phyloP scores from a whole-genome alignment of 2,888 invertebrate species.

The Carpatolechia fugitivella region DNA sequence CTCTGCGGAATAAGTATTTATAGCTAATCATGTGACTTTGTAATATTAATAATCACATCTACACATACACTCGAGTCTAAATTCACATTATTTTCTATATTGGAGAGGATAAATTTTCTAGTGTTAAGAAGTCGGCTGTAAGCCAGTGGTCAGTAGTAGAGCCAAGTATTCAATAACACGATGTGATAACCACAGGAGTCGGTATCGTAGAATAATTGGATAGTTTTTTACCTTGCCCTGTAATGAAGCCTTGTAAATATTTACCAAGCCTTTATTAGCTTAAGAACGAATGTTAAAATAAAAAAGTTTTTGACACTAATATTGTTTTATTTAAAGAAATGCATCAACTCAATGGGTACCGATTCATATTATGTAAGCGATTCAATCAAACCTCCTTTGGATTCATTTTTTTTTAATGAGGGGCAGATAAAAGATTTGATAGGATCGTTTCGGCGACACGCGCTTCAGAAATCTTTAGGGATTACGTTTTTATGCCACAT shows the following conservation, averaged over 20 bases:
- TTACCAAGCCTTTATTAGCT: slow-evolving; percentile 73
- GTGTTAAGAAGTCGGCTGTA: slow-evolving; percentile 30
- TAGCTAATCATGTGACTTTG: slow-evolving; percentile 42
- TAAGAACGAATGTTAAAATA: slow-evolving; percentile 75
- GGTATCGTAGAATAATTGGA: slow-evolving; percentile 60
- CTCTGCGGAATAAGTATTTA: slow-evolving; percentile 44
- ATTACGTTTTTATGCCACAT: no score
- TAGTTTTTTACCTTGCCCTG: slow-evolving; percentile 77
- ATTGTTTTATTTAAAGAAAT: slow-evolving; percentile 47
- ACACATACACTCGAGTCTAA: slow-evolving; percentile 19
- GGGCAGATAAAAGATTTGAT: no score
- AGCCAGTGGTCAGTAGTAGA: slow-evolving; percentile 39
- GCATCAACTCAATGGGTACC: not conserved
- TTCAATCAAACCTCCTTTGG: no score
- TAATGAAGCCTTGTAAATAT: slow-evolving; percentile 77
- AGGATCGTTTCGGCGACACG: no score
- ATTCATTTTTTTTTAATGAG: no score
- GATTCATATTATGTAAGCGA: no score
- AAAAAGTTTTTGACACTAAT: slow-evolving; percentile 64
- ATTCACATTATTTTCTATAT: slow-evolving; percentile 22
- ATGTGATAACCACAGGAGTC: slow-evolving; percentile 64
- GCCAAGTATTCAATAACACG: slow-evolving; percentile 56
- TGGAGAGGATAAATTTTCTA: slow-evolving; percentile 7
- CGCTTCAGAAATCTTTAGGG: no score
- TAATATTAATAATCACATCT: slow-evolving; percentile 31